Base-by-base conservation (phyloP, 2,113 vertebrate species). In the Odocoileus virginianus region DNA sequence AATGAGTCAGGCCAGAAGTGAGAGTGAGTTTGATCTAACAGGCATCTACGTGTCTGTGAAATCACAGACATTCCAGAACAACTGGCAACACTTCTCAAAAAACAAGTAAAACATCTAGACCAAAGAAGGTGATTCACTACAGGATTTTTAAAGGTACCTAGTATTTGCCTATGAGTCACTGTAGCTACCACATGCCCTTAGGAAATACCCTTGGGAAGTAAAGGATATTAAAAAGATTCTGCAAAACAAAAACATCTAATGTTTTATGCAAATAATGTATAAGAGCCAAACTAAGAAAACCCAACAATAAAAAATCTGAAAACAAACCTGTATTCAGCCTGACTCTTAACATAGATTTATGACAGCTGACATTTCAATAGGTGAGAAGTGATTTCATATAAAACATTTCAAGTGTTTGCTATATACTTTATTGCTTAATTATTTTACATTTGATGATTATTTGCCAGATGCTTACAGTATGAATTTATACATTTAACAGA, bases 181-280 rank as follows among this genome's bases (percentile, higher is more conserved):
- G 14, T 7, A 89, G 16, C 0, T 84, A 7, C 15, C 7, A 33
- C 1, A 40, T 5, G 2, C 0, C 3, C 30, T 30, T 25, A 25
- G 12, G 50, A 1, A 67, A 84, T 14, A 5, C 6, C 11, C 52
- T 85, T 87, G n/a, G 9, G 7, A 79, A 45, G 3, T 6, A 81
- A 43, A 91, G 16, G 17, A 87, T 30, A 40, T 58, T 45, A 47
- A 78, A 85, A 14, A n/a, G 7, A 1, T 45, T 71, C 61, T 87
- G 14, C 76, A 36, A 45, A 89, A 54, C 52, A 45, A 92, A 61
- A 0, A n/a, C 1, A 83, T 0, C 54, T 30, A 27, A 30, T 21
- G 64, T 82, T 19, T 45, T n/a, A 85, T 27, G 3, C 14, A 60
- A 81, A 27, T 74, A n/a, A 93, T 30, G 13, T 8, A 33, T 40